Conservation (phyloP, 2,113 vertebrate species). For the Brienomyrus brachyistius region DNA sequence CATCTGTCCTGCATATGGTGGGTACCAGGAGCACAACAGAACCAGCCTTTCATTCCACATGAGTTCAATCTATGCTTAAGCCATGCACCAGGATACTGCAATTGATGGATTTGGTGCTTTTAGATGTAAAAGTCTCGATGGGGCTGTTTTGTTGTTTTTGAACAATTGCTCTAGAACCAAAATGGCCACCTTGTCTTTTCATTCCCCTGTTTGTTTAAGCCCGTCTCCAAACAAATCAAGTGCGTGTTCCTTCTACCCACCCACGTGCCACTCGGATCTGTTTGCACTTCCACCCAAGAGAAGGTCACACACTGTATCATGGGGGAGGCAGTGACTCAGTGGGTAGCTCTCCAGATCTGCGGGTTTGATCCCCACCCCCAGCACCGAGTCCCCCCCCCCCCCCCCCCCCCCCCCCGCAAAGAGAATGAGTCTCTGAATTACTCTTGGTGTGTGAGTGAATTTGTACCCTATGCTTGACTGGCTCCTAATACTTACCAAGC, state of each 20-base stretch:
- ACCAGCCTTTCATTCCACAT: background rate
- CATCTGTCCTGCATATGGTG: background rate
- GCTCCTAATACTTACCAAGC: background rate
- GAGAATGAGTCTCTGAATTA: background rate
- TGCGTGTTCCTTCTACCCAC: background rate
- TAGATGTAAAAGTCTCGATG: background rate
- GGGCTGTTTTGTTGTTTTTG: background rate
- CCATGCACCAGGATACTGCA: background rate
- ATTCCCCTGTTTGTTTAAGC: background rate
- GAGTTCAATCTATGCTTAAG: background rate
- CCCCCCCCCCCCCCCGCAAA: background rate
- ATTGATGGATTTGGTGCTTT: background rate
- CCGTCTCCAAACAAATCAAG: background rate
- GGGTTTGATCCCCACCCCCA: background rate
- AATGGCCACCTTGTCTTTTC: background rate
- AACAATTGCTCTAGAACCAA: background rate
- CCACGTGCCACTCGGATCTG: background rate
- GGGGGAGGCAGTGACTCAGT: background rate
- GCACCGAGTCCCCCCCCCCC: background rate
- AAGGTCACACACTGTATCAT: background rate
- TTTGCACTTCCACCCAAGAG: background rate
- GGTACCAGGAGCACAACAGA: background rate
- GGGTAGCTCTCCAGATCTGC: background rate
- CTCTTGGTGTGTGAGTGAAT: background rate
- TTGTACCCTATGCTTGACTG: background rate